A percentile compares a stretch with the other conserved stretches of the same genome.
These are phyloP conservation scores for Malurus leucopterus DNA, from an alignment of 2,797 vertebrate genomes.

Conservation along the genomic window DNA sequence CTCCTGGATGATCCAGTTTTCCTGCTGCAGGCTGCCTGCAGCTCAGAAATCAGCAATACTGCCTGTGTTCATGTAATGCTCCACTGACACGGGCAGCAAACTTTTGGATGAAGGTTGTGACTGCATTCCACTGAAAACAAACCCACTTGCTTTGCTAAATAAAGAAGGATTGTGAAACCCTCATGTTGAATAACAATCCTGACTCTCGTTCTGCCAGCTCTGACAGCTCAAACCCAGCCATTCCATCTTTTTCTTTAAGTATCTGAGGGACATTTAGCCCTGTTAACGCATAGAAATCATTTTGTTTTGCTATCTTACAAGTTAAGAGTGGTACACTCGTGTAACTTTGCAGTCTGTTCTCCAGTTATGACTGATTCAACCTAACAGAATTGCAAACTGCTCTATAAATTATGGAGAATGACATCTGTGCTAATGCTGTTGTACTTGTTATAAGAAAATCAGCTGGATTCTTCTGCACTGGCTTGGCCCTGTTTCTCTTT, in stretches of 20 bases:
- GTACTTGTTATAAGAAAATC: not conserved
- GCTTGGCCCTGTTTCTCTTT: not conserved
- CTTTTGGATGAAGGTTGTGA: not conserved
- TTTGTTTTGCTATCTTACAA: not conserved
- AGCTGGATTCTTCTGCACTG: not conserved
- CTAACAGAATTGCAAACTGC: constrained; percentile 16
- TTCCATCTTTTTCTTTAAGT: not conserved
- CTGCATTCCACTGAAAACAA: not conserved
- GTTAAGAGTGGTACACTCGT: not conserved
- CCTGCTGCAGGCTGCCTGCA: not conserved
- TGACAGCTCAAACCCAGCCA: not conserved
- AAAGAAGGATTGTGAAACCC: not conserved
- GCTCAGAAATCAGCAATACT: not conserved
- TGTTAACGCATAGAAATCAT: not conserved
- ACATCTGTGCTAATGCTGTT: not conserved
- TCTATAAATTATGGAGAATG: constrained; percentile 11
- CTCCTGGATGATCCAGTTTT: not conserved
- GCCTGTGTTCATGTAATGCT: not conserved
- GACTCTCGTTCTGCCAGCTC: not conserved
- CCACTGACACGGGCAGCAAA: not conserved
- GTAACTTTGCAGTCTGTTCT: not conserved
- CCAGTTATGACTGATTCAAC: not conserved
- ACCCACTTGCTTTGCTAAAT: not conserved
- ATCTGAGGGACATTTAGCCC: not conserved
- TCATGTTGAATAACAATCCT: not conserved